Conservation (phyloP, 2,797 vertebrate species). For the Clarias platycephalus region DNA sequence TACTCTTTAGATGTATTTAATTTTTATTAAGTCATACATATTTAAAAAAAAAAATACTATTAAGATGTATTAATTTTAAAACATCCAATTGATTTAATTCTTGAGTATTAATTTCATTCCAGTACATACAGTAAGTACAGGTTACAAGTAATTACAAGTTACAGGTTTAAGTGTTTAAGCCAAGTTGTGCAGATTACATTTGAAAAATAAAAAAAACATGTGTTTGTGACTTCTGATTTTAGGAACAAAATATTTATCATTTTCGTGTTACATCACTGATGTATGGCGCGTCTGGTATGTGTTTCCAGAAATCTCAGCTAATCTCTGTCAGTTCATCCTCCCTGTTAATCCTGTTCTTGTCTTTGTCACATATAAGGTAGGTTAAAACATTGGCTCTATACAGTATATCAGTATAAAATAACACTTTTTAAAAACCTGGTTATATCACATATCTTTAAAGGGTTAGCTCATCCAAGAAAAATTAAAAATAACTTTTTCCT, state of each 20-base stretch:
- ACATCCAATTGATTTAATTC: not conserved
- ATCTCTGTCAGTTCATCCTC: constrained; percentile 23
- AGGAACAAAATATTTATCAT: not conserved
- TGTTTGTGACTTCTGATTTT: not conserved
- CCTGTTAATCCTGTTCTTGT: constrained; percentile 49
- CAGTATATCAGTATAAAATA: not conserved
- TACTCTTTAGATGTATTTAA: not conserved
- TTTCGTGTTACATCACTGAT: not conserved
- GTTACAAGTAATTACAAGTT: too few relatives aligned
- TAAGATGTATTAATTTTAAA: not conserved
- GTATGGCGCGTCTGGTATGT: not conserved
- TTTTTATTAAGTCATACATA: not conserved
- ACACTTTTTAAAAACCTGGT: not conserved
- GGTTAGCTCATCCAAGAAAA: not conserved
- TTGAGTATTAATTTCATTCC: too few relatives aligned
- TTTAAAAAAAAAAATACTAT: not conserved
- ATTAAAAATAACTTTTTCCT: not conserved
- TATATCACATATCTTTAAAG: not conserved
- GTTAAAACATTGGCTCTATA: constrained; percentile 18
- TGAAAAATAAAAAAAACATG: not conserved
- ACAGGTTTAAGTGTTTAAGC: not conserved
- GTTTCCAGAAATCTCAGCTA: constrained; percentile 13
- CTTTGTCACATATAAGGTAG: constrained; percentile 59
- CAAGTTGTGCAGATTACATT: not conserved
- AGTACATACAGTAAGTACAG: too few relatives aligned